Percentiles rank a stretch among this genome's conserved stretches.
phyloP scores from a whole-genome alignment of 2,888 invertebrate genomes.

The Pachydiplax longipennis region DNA sequence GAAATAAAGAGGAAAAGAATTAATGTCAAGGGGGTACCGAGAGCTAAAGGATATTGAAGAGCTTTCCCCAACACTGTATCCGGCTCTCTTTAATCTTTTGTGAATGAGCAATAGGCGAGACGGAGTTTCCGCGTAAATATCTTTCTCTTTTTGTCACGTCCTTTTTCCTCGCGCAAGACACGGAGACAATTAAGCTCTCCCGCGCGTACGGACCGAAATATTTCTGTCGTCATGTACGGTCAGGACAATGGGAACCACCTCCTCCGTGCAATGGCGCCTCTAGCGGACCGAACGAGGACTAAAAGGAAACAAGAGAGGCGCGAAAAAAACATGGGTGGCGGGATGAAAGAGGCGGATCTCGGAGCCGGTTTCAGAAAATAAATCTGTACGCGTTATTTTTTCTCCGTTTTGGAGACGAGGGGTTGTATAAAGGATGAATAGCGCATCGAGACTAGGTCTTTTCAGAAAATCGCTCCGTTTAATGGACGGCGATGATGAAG shows the following conservation, averaged over 20 bases:
- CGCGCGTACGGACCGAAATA: neutral
- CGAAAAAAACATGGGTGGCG: neutral
- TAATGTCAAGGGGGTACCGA: neutral
- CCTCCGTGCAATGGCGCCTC: neutral
- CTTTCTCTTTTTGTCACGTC: neutral
- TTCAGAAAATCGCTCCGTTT: neutral
- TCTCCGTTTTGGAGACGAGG: neutral
- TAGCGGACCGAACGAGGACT: neutral
- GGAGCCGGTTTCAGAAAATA: neutral
- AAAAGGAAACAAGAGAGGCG: neutral
- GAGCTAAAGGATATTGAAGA: neutral
- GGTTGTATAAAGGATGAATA: neutral
- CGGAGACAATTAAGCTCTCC: neutral
- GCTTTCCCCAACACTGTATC: neutral
- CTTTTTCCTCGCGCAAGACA: neutral
- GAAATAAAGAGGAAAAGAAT: neutral
- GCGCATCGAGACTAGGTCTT: neutral
- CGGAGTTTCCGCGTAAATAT: neutral
- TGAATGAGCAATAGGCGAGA: neutral
- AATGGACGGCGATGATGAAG: neutral
- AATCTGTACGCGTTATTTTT: neutral
- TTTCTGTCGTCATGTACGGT: neutral
- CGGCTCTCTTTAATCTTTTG: neutral
- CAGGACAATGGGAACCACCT: neutral
- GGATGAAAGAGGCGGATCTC: neutral